Base-by-base conservation (phyloP, 2,797 vertebrate genomes). In the Acestrorhynchus altus region DNA sequence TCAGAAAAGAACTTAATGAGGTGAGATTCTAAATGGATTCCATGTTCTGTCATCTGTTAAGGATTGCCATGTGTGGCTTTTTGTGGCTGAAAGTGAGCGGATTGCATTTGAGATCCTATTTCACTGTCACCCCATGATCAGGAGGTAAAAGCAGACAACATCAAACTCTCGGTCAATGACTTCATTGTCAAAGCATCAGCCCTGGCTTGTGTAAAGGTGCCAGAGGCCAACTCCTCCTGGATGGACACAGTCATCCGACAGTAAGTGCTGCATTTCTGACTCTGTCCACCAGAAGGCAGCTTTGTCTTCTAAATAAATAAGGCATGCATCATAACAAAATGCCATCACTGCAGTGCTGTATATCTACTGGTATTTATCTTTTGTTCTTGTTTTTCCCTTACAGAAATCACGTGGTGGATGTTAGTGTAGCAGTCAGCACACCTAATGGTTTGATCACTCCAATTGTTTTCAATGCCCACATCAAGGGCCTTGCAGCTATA, bases 181-280 rank as follows among this genome's bases (percentile, higher is more conserved):
- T 99, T 99, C 86, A 93, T 99, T 85, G 97, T 99, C 86, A 99
- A 99, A 93, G 97, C 97, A 83, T 95, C 97, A 0, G 96, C 98
- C 77, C 85, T 99, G 86, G 94, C 97, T 0, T 99, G 98, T 89
- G 89, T 98, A 86, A 98, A 99, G 89, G 96, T 99, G 73, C 98
- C 98, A 0, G 97, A 99, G 89, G 97, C 96, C 76, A 99, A 99
- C 92, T 99, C 98, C 26, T 99, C 97, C 9, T 99, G 98, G 98
- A 72, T 99, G 94, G 98, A 99, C 88, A 98, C 98, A 0, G 93
- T 99, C 79, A 99, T 99, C 82, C 95, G 98, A 82, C 95, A 99
- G 98, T 99, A 90, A 97, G 96, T 77, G 49, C 46, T 61, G 47
- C 44, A 66, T 0, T 20, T 67, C 40, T 18, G 20, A 11, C 72